Conservation (phyloP, 2,797 vertebrate genomes). For the Megalops cyprinoides region DNA sequence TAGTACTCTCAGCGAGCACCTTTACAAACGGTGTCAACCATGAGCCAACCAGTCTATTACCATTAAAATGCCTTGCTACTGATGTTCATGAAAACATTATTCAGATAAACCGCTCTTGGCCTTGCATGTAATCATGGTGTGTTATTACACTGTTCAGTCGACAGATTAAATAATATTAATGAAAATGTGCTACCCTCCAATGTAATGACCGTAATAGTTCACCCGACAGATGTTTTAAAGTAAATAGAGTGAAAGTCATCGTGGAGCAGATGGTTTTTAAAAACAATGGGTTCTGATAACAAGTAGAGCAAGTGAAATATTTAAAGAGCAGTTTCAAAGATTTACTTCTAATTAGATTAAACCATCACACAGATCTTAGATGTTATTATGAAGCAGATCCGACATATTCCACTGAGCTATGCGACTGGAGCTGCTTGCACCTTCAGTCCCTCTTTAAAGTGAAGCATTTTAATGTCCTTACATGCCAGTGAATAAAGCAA, state of each 20-base stretch:
- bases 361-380: neutral
- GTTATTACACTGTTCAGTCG: neutral
- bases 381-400: neutral
- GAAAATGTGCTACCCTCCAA: neutral
- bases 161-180: neutral
- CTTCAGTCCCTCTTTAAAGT: neutral
- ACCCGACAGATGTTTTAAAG: neutral
- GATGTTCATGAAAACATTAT: neutral
- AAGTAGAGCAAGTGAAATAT: neutral
- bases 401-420: neutral
- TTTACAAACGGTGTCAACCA: too few relatives aligned
- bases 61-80: neutral
- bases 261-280: slow-evolving; percentile 9
- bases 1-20: too few relatives aligned
- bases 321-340: slow-evolving; percentile 10
- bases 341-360: slow-evolving; percentile 21
- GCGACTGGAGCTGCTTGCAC: neutral
- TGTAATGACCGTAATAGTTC: neutral
- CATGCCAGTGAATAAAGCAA: neutral
- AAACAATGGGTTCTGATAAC: slow-evolving; percentile 2
- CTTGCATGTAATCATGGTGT: neutral
- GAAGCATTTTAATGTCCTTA: neutral
- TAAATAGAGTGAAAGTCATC: neutral
- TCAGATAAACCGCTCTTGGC: neutral
- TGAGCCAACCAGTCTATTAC: too few relatives aligned